Evolutionary conservation across 2,113 vertebrate species (phyloP).

Genomic region (Phoxinus phoxinus): DNA sequence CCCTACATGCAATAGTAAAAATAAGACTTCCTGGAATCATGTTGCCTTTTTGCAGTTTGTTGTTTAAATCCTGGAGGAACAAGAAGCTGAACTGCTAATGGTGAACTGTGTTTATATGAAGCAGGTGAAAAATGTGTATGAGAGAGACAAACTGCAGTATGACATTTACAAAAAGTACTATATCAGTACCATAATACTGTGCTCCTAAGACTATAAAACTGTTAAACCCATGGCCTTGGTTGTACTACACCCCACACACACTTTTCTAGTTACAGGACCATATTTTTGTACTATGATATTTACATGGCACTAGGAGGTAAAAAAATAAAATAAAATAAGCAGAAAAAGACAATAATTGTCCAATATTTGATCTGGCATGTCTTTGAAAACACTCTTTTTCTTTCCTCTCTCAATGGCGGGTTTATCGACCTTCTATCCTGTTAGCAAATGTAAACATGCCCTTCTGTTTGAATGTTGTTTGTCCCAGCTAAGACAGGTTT

Average conservation of each 20-base stretch:
- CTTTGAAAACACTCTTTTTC: constrained; percentile 46
- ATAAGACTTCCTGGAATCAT: neutral
- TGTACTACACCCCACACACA: neutral
- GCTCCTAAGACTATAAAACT: neutral
- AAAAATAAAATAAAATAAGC: neutral
- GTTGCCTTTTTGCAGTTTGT: neutral
- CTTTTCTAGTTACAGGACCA: neutral
- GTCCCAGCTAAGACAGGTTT: constrained; percentile 51
- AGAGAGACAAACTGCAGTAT: neutral
- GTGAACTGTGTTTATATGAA: neutral
- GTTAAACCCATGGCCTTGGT: neutral
- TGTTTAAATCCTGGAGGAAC: neutral
- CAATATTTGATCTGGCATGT: constrained; percentile 56
- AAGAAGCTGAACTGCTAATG: neutral
- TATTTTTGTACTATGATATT: neutral
- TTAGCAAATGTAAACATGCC: constrained; percentile 51
- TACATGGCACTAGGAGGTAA: neutral
- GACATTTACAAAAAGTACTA: neutral
- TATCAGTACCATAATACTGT: neutral
- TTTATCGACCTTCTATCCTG: constrained; percentile 60
- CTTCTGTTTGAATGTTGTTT: constrained; percentile 47
- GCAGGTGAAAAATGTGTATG: neutral
- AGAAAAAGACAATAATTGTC: neutral
- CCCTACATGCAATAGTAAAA: no score
- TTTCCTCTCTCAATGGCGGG: neutral